Percentiles rank a stretch among this genome's conserved stretches.
Evolutionary conservation across 2,113 vertebrate genomes (phyloP).

Genomic region (Saiga tatarica): DNA sequence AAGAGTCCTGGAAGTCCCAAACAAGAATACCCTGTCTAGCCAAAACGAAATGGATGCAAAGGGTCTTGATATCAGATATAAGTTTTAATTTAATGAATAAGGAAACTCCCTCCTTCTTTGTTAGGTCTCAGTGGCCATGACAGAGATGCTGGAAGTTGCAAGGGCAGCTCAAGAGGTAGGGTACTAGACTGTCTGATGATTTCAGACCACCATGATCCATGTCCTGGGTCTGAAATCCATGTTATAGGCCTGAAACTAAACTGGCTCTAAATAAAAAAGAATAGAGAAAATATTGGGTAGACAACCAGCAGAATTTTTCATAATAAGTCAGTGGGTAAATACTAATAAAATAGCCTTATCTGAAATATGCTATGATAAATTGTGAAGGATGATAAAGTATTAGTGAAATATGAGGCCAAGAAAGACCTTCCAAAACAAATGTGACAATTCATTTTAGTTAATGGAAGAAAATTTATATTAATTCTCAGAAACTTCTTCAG

Average conservation of each 20-base stretch:
- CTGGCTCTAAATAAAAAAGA: neutral
- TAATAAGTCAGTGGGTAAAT: neutral
- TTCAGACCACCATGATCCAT: neutral
- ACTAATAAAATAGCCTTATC: neutral
- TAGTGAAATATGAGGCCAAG: neutral
- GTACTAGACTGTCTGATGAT: neutral
- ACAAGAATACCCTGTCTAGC: neutral
- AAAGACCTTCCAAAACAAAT: neutral
- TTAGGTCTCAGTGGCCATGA: neutral
- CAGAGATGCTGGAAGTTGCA: neutral
- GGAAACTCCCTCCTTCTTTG: neutral
- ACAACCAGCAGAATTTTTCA: neutral
- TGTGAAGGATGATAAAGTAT: neutral
- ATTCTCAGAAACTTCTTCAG: neutral
- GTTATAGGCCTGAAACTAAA: neutral
- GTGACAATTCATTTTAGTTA: conserved; percentile 2
- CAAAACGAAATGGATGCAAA: neutral
- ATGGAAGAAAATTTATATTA: neutral
- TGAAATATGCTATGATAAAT: neutral
- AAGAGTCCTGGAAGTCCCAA: neutral
- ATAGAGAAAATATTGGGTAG: neutral
- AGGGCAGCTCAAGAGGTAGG: neutral
- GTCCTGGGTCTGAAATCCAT: neutral
- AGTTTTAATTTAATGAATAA: neutral
- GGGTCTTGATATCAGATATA: neutral